These are phyloP conservation scores for Chrysaora quinquecirrha DNA, from an alignment of 30 jellyfish, hydroid and myxozoan species.

Conservation along the genomic window DNA sequence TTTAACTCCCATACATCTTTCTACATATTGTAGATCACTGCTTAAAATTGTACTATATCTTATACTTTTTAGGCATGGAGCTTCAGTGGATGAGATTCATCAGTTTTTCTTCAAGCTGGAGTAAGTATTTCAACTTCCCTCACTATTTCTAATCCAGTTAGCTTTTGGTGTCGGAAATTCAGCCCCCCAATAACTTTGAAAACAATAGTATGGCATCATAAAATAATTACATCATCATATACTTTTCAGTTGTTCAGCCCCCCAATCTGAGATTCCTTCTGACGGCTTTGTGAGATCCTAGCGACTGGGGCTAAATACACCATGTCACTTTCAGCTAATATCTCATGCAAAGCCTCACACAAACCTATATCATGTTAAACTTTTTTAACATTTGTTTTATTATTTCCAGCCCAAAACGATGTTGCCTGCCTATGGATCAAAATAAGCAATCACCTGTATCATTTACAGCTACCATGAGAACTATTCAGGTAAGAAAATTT, in stretches of 20 bases:
- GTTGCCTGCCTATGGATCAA: conserved; percentile 17
- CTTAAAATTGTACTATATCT: background rate
- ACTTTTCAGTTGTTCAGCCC: too few species aligned
- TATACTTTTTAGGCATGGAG: conserved; percentile 51
- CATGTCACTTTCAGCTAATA: background rate
- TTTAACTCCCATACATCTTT: background rate
- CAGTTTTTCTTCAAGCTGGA: conserved; percentile 44
- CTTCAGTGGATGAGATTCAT: conserved; percentile 46
- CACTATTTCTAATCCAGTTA: background rate
- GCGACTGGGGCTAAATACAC: too few species aligned
- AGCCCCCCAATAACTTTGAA: too few species aligned
- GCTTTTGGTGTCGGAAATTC: too few species aligned
- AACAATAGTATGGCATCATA: too few species aligned
- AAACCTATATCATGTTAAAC: background rate
- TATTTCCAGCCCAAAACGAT: conserved; percentile 44
- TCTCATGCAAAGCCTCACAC: background rate
- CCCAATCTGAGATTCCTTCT: too few species aligned
- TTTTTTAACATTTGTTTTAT: background rate
- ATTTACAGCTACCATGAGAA: conserved; percentile 24
- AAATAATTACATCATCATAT: too few species aligned
- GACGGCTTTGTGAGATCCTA: too few species aligned
- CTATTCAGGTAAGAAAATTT: conserved; percentile 33
- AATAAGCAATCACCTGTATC: background rate
- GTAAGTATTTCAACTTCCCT: conserved; percentile 27
- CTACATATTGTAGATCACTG: background rate